Conservation (phyloP, 2,113 vertebrate genomes). For the Machaerirhynchus nigripectus region DNA sequence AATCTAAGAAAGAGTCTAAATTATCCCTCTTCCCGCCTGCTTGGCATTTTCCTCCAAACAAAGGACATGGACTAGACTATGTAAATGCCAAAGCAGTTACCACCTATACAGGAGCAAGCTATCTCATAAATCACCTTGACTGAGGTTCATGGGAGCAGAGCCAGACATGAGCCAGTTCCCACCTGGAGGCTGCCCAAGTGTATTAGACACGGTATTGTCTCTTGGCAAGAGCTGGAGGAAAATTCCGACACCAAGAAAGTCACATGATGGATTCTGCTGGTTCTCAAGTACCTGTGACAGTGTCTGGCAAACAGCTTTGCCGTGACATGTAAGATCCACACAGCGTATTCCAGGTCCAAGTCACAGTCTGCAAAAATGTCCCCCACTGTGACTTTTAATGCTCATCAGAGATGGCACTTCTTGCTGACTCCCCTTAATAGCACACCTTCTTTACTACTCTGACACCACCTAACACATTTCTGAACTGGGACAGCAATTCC, state of each 20-base stretch:
- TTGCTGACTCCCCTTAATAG: background rate
- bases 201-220: background rate
- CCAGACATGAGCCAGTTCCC: background rate
- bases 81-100: background rate
- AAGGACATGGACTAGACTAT: background rate
- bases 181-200: slow-evolving; percentile 24
- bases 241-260: background rate
- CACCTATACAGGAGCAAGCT: background rate
- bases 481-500: background rate
- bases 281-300: background rate
- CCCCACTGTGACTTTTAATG: background rate
- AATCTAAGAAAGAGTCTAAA: background rate
- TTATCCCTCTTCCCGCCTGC: background rate
- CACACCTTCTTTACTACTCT: background rate
- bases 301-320: background rate
- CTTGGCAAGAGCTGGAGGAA: slow-evolving; percentile 14
- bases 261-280: background rate
- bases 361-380: background rate
- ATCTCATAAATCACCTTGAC: background rate
- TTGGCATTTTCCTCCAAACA: background rate
- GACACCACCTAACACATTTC: background rate
- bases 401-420: background rate
- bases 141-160: background rate
- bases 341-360: background rate
- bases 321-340: background rate